A percentile compares a stretch with the other conserved stretches of the same genome.
Evolutionary conservation across 1,140 invertebrate genomes (phyloP).

Genomic region (Pararge aegeria): DNA sequence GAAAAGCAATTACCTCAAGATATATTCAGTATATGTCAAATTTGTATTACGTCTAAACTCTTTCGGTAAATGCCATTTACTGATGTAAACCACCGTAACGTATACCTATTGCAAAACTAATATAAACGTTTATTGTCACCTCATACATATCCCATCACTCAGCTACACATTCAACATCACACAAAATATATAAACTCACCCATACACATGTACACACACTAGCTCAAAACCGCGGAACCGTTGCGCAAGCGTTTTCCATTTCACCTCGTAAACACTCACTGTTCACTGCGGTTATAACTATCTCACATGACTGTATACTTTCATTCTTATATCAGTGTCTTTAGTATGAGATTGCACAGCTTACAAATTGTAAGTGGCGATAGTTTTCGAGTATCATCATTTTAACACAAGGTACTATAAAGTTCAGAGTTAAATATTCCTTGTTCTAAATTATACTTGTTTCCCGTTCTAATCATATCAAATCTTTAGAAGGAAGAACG

Average conservation of each 20-base stretch:
- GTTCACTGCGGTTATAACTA: slow-evolving; percentile 22
- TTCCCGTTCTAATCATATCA: too few species aligned
- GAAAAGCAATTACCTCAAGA: too few species aligned
- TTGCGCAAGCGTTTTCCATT: slow-evolving; percentile 77
- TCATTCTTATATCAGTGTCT: slow-evolving; percentile 34
- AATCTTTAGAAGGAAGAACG: too few species aligned
- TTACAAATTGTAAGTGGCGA: too few species aligned
- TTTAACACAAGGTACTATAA: too few species aligned
- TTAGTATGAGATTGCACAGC: neutral
- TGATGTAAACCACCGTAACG: neutral
- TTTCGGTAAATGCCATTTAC: neutral
- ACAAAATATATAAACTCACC: slow-evolving; percentile 7
- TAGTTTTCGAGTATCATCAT: too few species aligned
- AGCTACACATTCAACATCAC: too few species aligned
- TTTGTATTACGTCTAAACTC: neutral
- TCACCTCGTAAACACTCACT: slow-evolving; percentile 46
- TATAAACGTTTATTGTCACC: slow-evolving; percentile 24
- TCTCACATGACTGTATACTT: slow-evolving; percentile 32
- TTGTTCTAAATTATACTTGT: too few species aligned
- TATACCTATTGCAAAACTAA: slow-evolving; percentile 34
- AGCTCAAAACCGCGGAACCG: slow-evolving; percentile 36
- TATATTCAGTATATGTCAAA: too few species aligned
- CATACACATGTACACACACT: slow-evolving; percentile 34
- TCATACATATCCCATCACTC: slow-evolving; percentile 23
- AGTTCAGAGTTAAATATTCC: too few species aligned